These are phyloP conservation scores for Stomorhina lunata DNA, from an alignment of 2,888 invertebrate genomes.

Conservation along the genomic window DNA sequence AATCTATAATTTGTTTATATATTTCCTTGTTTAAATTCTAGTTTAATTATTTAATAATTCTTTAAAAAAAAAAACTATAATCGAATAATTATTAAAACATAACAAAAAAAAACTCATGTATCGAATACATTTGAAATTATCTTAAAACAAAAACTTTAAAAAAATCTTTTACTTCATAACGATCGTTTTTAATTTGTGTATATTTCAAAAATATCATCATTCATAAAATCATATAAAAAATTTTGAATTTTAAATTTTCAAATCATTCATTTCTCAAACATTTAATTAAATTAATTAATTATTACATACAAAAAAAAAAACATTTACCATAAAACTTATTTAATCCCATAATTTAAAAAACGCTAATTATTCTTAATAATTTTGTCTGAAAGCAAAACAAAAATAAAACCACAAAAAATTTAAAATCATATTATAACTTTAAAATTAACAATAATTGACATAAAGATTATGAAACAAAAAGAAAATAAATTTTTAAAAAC, in stretches of 20 bases:
- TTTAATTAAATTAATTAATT: constrained; percentile 35
- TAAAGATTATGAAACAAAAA: constrained; percentile 33
- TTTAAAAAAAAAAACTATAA: too few relatives aligned
- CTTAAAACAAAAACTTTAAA: not conserved
- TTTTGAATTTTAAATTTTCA: constrained; percentile 6
- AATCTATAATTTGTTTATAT: constrained; percentile 46
- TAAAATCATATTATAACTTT: constrained; percentile 11
- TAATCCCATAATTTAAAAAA: constrained; percentile 57
- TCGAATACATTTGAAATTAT: constrained; percentile 58
- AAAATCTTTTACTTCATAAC: not conserved
- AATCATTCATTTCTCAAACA: constrained; percentile 28
- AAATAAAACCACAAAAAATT: constrained; percentile 1
- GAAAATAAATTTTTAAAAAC: constrained; percentile 57
- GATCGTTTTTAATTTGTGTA: constrained; percentile 47
- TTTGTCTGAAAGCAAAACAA: constrained; percentile 29
- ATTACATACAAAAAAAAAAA: constrained; percentile 6
- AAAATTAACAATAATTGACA: constrained; percentile 36
- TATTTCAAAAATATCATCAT: constrained; percentile 35
- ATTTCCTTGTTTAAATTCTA: constrained; percentile 24
- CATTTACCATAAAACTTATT: constrained; percentile 25
- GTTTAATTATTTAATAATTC: constrained; percentile 50
- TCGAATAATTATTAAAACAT: constrained; percentile 33
- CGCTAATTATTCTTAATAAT: constrained; percentile 40
- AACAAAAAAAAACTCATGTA: constrained; percentile 45
- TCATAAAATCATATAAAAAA: not conserved